Evolutionary conservation across 2,113 vertebrate genomes (phyloP).

Genomic region (Percina caprodes): DNA sequence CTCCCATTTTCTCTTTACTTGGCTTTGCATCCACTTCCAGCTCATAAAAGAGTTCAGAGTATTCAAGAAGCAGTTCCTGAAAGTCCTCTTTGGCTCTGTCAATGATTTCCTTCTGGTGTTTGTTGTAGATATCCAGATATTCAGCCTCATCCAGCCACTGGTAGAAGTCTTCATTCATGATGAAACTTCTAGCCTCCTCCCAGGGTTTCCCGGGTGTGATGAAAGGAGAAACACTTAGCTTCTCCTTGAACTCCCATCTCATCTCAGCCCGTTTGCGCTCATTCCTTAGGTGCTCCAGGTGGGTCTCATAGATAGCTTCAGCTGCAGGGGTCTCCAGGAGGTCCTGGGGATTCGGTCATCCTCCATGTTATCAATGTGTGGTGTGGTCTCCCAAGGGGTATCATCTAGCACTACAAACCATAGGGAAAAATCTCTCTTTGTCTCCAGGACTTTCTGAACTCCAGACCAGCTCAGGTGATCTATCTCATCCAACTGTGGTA

Average conservation of each 20-base stretch:
- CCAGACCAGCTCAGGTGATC: slow-evolving; percentile 91
- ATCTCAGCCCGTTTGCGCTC: slow-evolving; percentile 92
- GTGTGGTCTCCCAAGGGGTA: slow-evolving; percentile 93
- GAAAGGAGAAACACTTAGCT: slow-evolving; percentile 90
- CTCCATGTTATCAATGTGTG: slow-evolving; percentile 90
- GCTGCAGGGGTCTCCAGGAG: slow-evolving; percentile 90
- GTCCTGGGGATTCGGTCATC: slow-evolving; percentile 93
- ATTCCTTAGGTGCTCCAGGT: slow-evolving; percentile 90
- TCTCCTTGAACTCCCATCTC: slow-evolving; percentile 91
- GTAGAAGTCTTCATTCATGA: slow-evolving; percentile 97
- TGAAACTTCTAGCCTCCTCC: slow-evolving; percentile 97
- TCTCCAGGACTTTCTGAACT: slow-evolving; percentile 91
- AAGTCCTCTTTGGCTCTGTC: slow-evolving; percentile 97
- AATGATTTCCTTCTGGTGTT: slow-evolving; percentile 96
- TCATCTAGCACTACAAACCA: slow-evolving; percentile 97
- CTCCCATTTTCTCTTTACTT: slow-evolving; percentile 99
- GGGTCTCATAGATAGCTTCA: slow-evolving; percentile 87
- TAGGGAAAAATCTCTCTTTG: slow-evolving; percentile 90
- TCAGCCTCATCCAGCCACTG: slow-evolving; percentile 93
- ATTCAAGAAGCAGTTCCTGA: slow-evolving; percentile 96
- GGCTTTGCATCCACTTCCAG: slow-evolving; percentile 97
- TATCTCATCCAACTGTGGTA: slow-evolving; percentile 92
- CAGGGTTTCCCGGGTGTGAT: slow-evolving; percentile 96
- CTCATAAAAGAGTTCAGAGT: slow-evolving; percentile 98
- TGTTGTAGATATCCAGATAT: slow-evolving; percentile 95